These are phyloP conservation scores for Caenorhabditis briggsae DNA, from an alignment of 1,140 invertebrate genomes.

Conservation along the genomic window DNA sequence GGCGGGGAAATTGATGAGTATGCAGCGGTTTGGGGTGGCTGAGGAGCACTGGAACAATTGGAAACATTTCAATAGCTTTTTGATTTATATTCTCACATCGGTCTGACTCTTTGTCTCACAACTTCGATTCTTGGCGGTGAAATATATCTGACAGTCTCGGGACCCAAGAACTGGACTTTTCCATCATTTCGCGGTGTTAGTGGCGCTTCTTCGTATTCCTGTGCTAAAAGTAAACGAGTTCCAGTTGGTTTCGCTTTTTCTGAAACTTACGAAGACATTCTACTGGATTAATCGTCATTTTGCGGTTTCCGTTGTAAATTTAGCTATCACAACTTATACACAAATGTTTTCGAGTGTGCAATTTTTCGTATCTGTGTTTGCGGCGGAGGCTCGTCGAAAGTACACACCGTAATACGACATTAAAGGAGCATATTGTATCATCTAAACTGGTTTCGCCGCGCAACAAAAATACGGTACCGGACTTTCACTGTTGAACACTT, in stretches of 20 bases:
- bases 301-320: background rate
- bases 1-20: background rate
- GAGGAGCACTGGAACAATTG: background rate
- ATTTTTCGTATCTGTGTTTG: background rate
- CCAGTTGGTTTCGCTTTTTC: background rate
- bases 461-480: no score
- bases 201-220: conserved; percentile 8
- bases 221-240: background rate
- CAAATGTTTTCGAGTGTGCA: background rate
- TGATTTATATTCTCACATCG: background rate
- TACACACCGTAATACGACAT: background rate
- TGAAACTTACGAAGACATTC: background rate
- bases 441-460: no score
- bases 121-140: background rate
- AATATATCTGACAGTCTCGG: conserved; percentile 16
- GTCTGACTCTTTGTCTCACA: background rate
- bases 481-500: no score
- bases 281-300: conserved; percentile 32
- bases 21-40: background rate
- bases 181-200: conserved; percentile 4
- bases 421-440: no score
- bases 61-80: no score
- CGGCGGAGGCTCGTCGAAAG: background rate
- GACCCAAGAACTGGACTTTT: conserved; percentile 23
- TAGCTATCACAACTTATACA: no score